phyloP scores from a whole-genome alignment of 2,113 vertebrate genomes.

The Cygnus buccinator region DNA sequence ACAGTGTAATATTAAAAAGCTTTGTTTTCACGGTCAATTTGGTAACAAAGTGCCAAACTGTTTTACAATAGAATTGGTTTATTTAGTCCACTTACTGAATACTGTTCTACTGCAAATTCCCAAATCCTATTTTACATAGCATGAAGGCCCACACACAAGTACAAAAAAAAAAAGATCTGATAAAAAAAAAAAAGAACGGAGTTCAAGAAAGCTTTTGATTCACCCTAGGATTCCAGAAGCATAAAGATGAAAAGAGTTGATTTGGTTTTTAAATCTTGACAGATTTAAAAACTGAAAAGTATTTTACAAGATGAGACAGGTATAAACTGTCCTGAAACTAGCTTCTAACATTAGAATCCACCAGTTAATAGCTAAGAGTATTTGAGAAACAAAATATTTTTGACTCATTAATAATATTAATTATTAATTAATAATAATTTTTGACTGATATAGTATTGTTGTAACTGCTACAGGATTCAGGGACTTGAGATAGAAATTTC shows the following conservation, averaged over 20 bases:
- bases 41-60: neutral
- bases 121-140: neutral
- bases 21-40: neutral
- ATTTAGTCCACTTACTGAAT: neutral
- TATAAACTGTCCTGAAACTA: neutral
- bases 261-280: neutral
- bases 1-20: neutral
- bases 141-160: rapidly evolving
- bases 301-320: neutral
- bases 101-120: neutral
- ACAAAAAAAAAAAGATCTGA: neutral
- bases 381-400: neutral
- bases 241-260: neutral
- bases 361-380: neutral
- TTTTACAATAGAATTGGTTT: neutral
- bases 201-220: neutral
- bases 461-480: neutral
- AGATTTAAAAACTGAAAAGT: neutral
- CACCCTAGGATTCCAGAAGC: neutral
- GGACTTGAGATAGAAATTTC: neutral
- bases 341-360: neutral
- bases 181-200: neutral
- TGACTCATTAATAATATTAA: neutral
- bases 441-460: neutral
- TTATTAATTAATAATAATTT: too few species aligned